Conservation (phyloP, 1,140 invertebrate genomes). For the Zaprionus gabonicus region DNA sequence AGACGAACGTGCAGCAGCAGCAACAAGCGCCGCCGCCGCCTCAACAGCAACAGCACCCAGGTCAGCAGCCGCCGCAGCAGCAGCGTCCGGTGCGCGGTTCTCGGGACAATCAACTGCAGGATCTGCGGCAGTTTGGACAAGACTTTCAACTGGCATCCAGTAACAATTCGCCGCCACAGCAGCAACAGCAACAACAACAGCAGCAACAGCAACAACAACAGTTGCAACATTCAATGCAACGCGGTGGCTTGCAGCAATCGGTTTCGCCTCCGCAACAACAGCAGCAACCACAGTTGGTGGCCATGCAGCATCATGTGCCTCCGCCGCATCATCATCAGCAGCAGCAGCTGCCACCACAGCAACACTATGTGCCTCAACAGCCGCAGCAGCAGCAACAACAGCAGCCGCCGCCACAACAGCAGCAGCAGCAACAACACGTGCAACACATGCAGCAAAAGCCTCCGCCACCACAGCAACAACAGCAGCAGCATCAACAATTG, state of each 20-base stretch:
- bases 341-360: constrained; percentile 54
- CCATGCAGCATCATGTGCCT: constrained; percentile 83
- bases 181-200: constrained; percentile 51
- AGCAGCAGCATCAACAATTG: constrained; percentile 33
- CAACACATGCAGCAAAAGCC: constrained; percentile 82
- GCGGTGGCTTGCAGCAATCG: constrained; percentile 73
- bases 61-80: constrained; percentile 65
- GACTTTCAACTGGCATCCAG: constrained; percentile 72
- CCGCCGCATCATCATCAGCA: constrained; percentile 75
- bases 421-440: constrained; percentile 63
- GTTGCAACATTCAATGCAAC: constrained; percentile 55
- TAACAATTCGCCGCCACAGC: constrained; percentile 64
- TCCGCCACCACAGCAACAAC: constrained; percentile 84
- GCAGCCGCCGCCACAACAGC: constrained; percentile 83
- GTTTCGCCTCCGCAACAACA: constrained; percentile 64
- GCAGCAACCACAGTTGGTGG: constrained; percentile 70
- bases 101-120: constrained; percentile 77
- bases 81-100: constrained; percentile 73
- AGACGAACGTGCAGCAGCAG: constrained; percentile 48
- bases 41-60: constrained; percentile 56
- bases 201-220: constrained; percentile 44
- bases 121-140: constrained; percentile 76
- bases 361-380: constrained; percentile 83
- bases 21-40: constrained; percentile 44
- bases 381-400: constrained; percentile 71